Evolutionary conservation across 2,113 vertebrate genomes (phyloP), one percentile per base, ranked within the genome.

Genomic region (Myiozetetes cayanensis): DNA sequence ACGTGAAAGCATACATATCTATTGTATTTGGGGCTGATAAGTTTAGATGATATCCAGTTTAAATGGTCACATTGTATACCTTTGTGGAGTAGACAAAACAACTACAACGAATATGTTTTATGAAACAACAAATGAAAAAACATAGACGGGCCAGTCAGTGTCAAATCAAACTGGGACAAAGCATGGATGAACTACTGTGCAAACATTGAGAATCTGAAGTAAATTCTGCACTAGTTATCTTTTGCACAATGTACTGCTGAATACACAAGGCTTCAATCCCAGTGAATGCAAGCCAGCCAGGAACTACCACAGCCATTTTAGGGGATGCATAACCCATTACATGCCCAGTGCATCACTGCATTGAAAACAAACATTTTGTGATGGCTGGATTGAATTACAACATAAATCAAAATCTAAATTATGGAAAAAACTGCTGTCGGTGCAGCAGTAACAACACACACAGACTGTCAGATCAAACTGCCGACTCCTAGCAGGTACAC

Each of bases 401-500:
- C 31, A 56, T 10, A 82, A 79, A 59, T 59, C 5, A 87, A 71
- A 75, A 67, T 28, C 17, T 35, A 30, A 37, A 24, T 28, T n/a
- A 61, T 25, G 13, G 44, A 56, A 59, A 50, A 44, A 70, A 13
- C 4, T 6, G 28, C 39, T 8, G 12, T 35, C 1, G 0, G 18
- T 17, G 23, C 30, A 72, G 66, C 49, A 39, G 1, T 4, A 55
- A 52, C 44, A 46, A 24, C 24, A 67, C 3, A 9, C 16, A 17
- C 1, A 35, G 50, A 21, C 4, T 18, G 31, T 11, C 63, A 35
- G 9, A 44, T n/a, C 35, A 41, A 90, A 70, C 35, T 58, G 46
- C 13, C 11, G 11, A 13, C 23, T 44, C 6, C 0, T 31, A 30
- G 15, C 50, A 58, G 62, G 25, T 8, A 47, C 22, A 6, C 12